phyloP scores from a whole-genome alignment of 2,888 invertebrate species.

The Alloscopus bannaensis region DNA sequence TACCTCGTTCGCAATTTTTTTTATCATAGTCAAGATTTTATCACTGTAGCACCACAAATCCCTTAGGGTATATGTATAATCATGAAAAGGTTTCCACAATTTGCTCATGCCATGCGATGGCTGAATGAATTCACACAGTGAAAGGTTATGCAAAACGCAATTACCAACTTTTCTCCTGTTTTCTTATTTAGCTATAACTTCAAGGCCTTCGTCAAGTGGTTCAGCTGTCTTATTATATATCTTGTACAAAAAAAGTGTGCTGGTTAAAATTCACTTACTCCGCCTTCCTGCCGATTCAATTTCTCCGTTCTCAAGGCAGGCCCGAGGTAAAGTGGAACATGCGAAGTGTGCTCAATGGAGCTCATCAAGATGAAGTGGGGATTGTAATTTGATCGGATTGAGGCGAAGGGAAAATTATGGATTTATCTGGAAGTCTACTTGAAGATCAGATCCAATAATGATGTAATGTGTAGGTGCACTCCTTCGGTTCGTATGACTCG shows the following conservation, averaged over 20 bases:
- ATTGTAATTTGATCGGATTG: slow-evolving; percentile 47
- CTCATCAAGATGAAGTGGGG: slow-evolving; percentile 45
- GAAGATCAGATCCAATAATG: neutral
- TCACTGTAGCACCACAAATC: too few species aligned
- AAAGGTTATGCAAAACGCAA: too few species aligned
- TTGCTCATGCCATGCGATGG: too few species aligned
- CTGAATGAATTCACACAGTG: too few species aligned
- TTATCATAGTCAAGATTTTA: too few species aligned
- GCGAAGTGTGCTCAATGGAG: slow-evolving; percentile 42
- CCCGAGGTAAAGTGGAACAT: slow-evolving; percentile 21
- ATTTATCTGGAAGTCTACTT: slow-evolving; percentile 24
- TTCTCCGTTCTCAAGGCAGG: slow-evolving; percentile 3
- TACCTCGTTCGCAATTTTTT: too few species aligned
- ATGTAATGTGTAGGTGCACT: neutral
- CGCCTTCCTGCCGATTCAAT: neutral
- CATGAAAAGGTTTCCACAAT: too few species aligned
- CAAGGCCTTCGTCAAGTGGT: too few species aligned
- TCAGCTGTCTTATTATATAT: too few species aligned
- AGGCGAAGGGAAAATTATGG: slow-evolving; percentile 38
- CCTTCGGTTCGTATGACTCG: slow-evolving; percentile 2
- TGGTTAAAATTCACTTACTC: slow-evolving; percentile 16
- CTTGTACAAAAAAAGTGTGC: slow-evolving; percentile 10
- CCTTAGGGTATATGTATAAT: too few species aligned
- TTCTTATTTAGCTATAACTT: too few species aligned
- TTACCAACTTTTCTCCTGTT: too few species aligned